These are phyloP conservation scores for Bellardia pandia DNA, from an alignment of 2,888 invertebrate genomes.

Conservation along the genomic window DNA sequence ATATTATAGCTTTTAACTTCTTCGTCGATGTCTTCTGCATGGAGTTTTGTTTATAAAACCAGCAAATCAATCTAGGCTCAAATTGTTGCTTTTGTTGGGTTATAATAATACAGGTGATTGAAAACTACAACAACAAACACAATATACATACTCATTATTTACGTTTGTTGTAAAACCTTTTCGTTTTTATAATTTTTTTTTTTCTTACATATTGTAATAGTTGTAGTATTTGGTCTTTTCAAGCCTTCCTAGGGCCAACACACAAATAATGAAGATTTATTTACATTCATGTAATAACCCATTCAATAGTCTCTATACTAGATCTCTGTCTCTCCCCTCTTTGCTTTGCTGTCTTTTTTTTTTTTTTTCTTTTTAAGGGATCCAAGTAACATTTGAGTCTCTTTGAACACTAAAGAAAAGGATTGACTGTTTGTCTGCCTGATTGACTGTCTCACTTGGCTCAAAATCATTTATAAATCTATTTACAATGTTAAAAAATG, in stretches of 20 bases:
- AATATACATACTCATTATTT: conserved; percentile 35
- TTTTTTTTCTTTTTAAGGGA: not conserved
- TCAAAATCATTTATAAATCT: conserved; percentile 51
- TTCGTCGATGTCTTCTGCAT: not conserved
- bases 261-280: conserved; percentile 43
- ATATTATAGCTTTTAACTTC: conserved; percentile 3
- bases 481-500: conserved; percentile 42
- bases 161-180: conserved; percentile 25
- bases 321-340: not conserved
- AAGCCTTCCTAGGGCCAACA: conserved; percentile 43
- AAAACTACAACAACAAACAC: conserved; percentile 59
- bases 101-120: conserved; percentile 65
- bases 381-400: conserved; percentile 2
- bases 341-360: not conserved
- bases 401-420: conserved; percentile 24
- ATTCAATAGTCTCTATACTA: conserved; percentile 35
- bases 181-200: not conserved
- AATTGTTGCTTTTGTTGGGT: conserved; percentile 48
- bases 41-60: conserved; percentile 46
- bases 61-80: conserved; percentile 65
- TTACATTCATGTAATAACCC: conserved; percentile 55
- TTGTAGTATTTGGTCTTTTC: conserved; percentile 41
- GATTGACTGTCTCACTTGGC: conserved; percentile 4
- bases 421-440: conserved; percentile 16
- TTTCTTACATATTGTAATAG: conserved; percentile 1